Base-by-base conservation (phyloP, 2,888 invertebrate species). In the Nemurella pictetii region DNA sequence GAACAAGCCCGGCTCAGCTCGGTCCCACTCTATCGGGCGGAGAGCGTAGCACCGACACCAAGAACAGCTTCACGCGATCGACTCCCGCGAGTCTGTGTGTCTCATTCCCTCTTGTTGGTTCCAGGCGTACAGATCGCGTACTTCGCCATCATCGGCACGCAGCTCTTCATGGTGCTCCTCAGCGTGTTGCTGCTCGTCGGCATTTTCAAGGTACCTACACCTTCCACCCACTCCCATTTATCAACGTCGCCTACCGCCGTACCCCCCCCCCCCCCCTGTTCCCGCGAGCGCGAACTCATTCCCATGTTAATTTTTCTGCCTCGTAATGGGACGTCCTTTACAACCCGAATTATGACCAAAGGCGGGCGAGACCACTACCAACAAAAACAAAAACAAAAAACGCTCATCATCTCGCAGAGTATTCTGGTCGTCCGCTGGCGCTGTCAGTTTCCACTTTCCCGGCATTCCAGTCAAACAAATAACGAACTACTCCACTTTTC, bases 61-160 rank as follows among this genome's bases (percentile, higher is more conserved):
- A n/a, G n/a, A n/a, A n/a, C n/a, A n/a, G n/a, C n/a, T n/a, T n/a
- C n/a, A n/a, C n/a, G n/a, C n/a, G n/a, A n/a, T n/a, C n/a, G n/a
- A n/a, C n/a, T n/a, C n/a, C n/a, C n/a, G n/a, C n/a, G n/a, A n/a
- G n/a, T n/a, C n/a, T n/a, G n/a, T n/a, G n/a, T n/a, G n/a, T n/a
- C n/a, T n/a, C n/a, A n/a, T 35, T 35, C 12, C 5, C 12, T 12
- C 35, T 35, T 35, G 35, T 12, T 55, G 55, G 15, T 55, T 55
- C 5, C 93, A 95, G 95, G 95, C 91, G 95, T 95, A 89, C 95
- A 95, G 92, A 95, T 95, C 90, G 95, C 95, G 87, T 95, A 95
- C 90, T 92, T 94, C 88, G 95, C 95, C 88, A 95, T 95, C 88
- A 95, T 95, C 90, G 95, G 95, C 89, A 95, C 95, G 81, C 95